A percentile compares a stretch with the other conserved stretches of the same genome.
Evolutionary conservation across 92 coral and sea anemone species (phyloP).

Genomic region (Epizoanthus ramosus): DNA sequence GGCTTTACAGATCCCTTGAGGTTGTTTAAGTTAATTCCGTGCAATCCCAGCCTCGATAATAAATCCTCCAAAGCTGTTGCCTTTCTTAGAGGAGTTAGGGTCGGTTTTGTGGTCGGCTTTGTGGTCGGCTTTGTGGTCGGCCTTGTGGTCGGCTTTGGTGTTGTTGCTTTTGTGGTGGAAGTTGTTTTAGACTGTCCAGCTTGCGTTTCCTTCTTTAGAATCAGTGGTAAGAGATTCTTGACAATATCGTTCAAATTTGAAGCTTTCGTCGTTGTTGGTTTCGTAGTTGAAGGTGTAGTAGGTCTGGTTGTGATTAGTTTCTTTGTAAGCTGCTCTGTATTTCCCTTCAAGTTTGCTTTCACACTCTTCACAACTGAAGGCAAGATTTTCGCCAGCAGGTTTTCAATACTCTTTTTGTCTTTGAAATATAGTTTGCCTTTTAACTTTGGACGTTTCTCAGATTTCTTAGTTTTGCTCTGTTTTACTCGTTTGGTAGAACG

Average conservation of each 20-base stretch:
- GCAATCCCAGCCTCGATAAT: conserved; percentile 22
- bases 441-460: background rate
- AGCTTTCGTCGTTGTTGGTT: conserved; percentile 39
- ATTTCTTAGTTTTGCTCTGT: conserved; percentile 12
- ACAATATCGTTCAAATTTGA: conserved; percentile 62
- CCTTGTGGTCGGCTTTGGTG: conserved; percentile 51
- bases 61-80: conserved; percentile 21
- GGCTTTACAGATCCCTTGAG: conserved; percentile 29
- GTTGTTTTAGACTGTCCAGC: conserved; percentile 30
- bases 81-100: conserved; percentile 43
- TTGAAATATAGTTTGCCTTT: conserved; percentile 18
- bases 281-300: conserved; percentile 43
- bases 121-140: conserved; percentile 54
- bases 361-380: conserved; percentile 72
- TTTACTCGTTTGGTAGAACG: conserved; percentile 29
- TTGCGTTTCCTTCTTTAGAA: conserved; percentile 58
- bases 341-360: conserved; percentile 40
- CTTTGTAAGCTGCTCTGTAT: background rate
- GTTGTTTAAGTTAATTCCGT: conserved; percentile 4
- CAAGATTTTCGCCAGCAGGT: conserved; percentile 61
- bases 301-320: conserved; percentile 16
- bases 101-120: conserved; percentile 41
- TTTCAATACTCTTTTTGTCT: conserved; percentile 45
- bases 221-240: conserved; percentile 70
- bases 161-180: conserved; percentile 40